phyloP scores from a whole-genome alignment of 2,888 invertebrate species.

The Eremobia ochroleuca region DNA sequence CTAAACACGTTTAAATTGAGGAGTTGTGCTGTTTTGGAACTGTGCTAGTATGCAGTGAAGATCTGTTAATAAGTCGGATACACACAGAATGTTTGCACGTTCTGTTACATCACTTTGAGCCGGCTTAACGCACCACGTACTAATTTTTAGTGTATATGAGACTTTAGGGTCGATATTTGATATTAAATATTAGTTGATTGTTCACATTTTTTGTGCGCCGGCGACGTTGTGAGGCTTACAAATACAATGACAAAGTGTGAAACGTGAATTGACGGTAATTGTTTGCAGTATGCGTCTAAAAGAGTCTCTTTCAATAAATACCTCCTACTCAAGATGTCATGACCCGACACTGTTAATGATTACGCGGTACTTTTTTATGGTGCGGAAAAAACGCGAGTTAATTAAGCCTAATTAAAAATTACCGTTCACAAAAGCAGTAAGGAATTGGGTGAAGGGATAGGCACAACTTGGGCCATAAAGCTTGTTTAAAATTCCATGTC shows the following conservation, averaged over 20 bases:
- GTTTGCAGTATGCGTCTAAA: conserved; percentile 58
- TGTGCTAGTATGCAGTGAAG: conserved; percentile 74
- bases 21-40: conserved; percentile 42
- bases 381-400: conserved; percentile 60
- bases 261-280: conserved; percentile 70
- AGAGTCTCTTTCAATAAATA: conserved; percentile 54
- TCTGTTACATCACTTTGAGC: conserved; percentile 88
- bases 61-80: conserved; percentile 88
- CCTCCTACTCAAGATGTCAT: conserved; percentile 57
- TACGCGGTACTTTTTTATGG: not conserved
- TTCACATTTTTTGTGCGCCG: conserved; percentile 83
- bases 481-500: conserved; percentile 86
- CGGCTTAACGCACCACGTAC: conserved; percentile 87
- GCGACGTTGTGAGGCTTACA: conserved; percentile 81
- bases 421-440: conserved; percentile 71
- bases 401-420: conserved; percentile 79
- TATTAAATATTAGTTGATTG: conserved; percentile 88
- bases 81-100: conserved; percentile 86
- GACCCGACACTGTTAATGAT: conserved; percentile 5
- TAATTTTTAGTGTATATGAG: conserved; percentile 88
- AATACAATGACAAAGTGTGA: conserved; percentile 84
- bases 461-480: conserved; percentile 83
- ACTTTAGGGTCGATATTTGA: conserved; percentile 87
- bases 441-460: conserved; percentile 84
- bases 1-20: conserved; percentile 32